These are phyloP conservation scores for Leptosomus discolor DNA, from an alignment of 2,113 vertebrate species.

Conservation along the genomic window DNA sequence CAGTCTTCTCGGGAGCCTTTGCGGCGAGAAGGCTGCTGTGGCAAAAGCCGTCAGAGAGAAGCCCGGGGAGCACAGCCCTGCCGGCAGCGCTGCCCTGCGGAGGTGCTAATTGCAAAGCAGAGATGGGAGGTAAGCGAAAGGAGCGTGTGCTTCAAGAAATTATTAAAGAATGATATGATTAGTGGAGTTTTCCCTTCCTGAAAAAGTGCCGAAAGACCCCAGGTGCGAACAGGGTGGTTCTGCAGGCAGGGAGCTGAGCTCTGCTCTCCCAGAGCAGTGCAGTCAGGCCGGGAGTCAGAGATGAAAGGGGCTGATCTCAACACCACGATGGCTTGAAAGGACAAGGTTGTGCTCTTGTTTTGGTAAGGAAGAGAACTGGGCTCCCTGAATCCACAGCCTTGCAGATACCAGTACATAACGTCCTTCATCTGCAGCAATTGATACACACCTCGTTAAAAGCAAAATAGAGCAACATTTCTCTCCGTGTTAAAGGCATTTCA, in stretches of 20 bases:
- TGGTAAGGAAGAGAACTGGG: background rate
- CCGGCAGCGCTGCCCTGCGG: background rate
- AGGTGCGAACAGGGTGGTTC: background rate
- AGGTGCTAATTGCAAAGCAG: background rate
- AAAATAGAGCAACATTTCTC: background rate
- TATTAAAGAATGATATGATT: background rate
- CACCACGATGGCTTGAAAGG: background rate
- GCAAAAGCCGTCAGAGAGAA: background rate
- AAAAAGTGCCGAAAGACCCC: background rate
- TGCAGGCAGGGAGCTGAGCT: background rate
- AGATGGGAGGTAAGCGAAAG: background rate
- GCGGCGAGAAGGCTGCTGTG: background rate
- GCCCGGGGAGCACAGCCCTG: background rate
- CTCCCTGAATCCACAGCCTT: background rate
- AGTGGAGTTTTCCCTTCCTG: background rate
- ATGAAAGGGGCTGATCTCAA: background rate
- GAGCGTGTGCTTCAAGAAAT: background rate
- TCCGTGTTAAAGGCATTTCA: background rate
- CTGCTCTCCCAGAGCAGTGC: background rate
- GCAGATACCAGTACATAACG: background rate
- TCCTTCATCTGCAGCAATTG: background rate
- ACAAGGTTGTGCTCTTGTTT: background rate
- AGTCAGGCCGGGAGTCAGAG: background rate
- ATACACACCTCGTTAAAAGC: background rate
- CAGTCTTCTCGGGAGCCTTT: background rate